Conservation (phyloP, 2,113 vertebrate species). For the Oxygymnocypris stewartii region DNA sequence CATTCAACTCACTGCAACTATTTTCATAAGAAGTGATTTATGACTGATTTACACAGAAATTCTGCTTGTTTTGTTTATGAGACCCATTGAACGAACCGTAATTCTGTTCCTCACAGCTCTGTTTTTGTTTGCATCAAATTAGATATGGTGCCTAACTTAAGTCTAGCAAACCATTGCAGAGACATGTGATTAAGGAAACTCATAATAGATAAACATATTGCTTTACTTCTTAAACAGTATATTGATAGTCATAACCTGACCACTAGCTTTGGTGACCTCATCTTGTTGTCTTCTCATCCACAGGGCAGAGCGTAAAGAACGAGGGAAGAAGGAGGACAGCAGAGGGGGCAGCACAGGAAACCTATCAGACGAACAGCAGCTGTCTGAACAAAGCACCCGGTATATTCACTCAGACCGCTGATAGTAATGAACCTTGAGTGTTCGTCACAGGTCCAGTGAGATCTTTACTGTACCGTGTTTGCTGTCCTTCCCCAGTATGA, state of each 20-base stretch:
- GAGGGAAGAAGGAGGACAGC: conserved; percentile 71
- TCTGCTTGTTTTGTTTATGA: conserved; percentile 6
- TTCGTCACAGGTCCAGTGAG: not conserved
- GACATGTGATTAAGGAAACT: not conserved
- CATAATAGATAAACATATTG: not conserved
- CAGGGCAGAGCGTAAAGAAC: conserved; percentile 66
- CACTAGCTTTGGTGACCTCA: not conserved
- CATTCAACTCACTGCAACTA: not conserved
- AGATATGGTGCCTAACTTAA: not conserved
- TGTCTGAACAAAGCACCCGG: conserved; percentile 73
- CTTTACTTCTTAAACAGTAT: not conserved
- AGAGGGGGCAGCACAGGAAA: conserved; percentile 77
- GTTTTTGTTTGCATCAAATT: not conserved
- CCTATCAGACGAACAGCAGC: conserved; percentile 70
- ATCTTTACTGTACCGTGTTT: not conserved
- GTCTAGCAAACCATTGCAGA: not conserved
- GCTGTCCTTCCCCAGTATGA: conserved; percentile 68
- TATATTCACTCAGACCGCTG: conserved; percentile 45
- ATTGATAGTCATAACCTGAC: not conserved
- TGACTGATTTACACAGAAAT: no score
- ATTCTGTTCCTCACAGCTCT: not conserved
- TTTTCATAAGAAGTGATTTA: not conserved
- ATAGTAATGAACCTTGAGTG: not conserved
- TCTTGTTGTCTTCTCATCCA: not conserved
- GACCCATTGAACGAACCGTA: not conserved